Base-by-base conservation (phyloP, 1,140 invertebrate species). In the Cyphomyrmex costatus region DNA sequence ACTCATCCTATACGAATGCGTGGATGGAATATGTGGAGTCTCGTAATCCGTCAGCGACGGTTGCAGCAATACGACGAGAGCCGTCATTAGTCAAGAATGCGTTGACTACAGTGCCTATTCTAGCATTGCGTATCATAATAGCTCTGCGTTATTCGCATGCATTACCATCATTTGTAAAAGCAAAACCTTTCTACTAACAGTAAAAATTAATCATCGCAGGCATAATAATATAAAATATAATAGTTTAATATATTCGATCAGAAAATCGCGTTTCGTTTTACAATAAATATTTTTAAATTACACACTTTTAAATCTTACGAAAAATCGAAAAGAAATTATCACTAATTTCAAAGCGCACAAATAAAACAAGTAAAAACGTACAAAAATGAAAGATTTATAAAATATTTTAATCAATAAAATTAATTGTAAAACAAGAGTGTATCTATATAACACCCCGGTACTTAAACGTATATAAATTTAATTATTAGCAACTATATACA, bases 11-110 rank as follows among this genome's bases (percentile, higher is more conserved):
- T 70, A 42, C 77, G 63, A 80, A 68, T 70, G 24, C 66, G 24
- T 33, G 63, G 63, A 61, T 8, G 68, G 24, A 74, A 73, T 56
- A 82, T 56, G 49, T 30, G 51, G 36, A 42, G 36, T 49, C 68
- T 83, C 7, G 5, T 74, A 74, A 83, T 83, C 68, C 53, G 56
- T 83, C 79, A 74, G 49, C 68, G 68, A 83, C 68, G 66, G 24
- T 71, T 82, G 49, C 78, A 7, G 60, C 63, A 70, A 80, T 56
- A 73, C 36, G 24, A 83, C 24, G 68, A 51, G 46, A 30, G 8
- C 58, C 68, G 68, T 83, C 79, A 83, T 63, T 83, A 73, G 53
- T 73, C 68, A 83, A 83, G 79, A 83, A 74, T 83, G 53, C 53
- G 36, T 83, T 49, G 56, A 83, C 53, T 60, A 53, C 79, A 73